phyloP scores from a whole-genome alignment of 2,113 vertebrate genomes.

The Rhabdomys dilectus region DNA sequence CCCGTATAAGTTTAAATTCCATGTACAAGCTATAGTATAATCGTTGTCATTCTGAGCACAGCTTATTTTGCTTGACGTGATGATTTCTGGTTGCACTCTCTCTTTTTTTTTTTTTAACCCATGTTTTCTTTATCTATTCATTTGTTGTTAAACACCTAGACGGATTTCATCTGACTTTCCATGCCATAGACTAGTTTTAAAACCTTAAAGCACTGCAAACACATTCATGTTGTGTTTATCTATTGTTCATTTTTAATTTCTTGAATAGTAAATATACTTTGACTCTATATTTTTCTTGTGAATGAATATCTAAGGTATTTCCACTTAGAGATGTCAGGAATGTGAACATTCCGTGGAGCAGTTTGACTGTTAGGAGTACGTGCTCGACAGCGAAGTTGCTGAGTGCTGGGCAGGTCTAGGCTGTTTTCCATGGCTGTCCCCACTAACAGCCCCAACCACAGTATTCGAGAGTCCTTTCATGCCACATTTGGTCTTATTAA shows the following conservation, averaged over 20 bases:
- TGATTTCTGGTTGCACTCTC: background rate
- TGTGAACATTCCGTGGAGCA: slow-evolving; percentile 39
- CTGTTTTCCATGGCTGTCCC: background rate
- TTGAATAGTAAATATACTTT: slow-evolving; percentile 28
- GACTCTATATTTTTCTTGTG: slow-evolving; percentile 4
- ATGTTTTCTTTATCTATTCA: background rate
- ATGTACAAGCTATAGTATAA: background rate
- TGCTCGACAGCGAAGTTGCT: background rate
- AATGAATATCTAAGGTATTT: background rate
- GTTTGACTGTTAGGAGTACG: slow-evolving; percentile 25
- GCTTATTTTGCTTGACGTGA: background rate
- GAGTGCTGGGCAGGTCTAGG: background rate
- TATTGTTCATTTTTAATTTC: background rate
- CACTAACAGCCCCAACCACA: background rate
- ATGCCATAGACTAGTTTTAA: background rate
- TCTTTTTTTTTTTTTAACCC: background rate
- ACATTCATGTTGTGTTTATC: background rate
- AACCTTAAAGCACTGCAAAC: background rate
- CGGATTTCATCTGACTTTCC: background rate
- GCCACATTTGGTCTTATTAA: background rate
- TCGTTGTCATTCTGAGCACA: background rate
- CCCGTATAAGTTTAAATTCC: background rate
- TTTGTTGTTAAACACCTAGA: background rate
- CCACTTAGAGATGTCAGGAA: background rate
- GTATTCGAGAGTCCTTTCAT: background rate